phyloP scores from a whole-genome alignment of 2,797 vertebrate genomes.

The Esox masquinongy region DNA sequence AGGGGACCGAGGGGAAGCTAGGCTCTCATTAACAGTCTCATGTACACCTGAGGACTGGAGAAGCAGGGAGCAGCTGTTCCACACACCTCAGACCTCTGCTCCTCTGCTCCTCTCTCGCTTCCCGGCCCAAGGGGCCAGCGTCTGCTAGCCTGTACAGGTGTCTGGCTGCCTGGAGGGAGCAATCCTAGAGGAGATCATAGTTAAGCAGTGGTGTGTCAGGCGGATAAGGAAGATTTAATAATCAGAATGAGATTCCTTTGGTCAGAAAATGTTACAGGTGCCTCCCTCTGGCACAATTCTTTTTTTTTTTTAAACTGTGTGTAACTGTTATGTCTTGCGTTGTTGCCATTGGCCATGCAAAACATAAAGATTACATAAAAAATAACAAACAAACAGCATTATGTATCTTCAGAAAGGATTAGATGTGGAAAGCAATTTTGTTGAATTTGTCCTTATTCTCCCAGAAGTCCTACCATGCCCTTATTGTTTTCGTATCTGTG shows the following conservation, averaged over 20 bases:
- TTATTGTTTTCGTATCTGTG: neutral
- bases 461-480: neutral
- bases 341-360: no score
- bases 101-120: neutral
- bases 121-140: neutral
- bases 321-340: no score
- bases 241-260: neutral
- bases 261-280: neutral
- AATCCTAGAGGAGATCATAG: neutral
- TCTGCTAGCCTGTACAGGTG: neutral
- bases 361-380: no score
- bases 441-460: neutral
- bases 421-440: neutral
- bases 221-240: neutral
- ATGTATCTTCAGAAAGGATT: neutral
- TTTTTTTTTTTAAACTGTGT: no score
- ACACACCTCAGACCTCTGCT: slow-evolving; percentile 34
- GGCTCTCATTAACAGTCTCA: slow-evolving; percentile 34
- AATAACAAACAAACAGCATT: neutral
- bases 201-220: neutral
- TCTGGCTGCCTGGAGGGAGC: neutral
- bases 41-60: slow-evolving; percentile 33
- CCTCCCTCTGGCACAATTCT: neutral
- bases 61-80: slow-evolving; percentile 58
- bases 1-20: slow-evolving; percentile 34